Base-by-base conservation (phyloP, 2,888 invertebrate genomes). In the Xiphydria camelus region DNA sequence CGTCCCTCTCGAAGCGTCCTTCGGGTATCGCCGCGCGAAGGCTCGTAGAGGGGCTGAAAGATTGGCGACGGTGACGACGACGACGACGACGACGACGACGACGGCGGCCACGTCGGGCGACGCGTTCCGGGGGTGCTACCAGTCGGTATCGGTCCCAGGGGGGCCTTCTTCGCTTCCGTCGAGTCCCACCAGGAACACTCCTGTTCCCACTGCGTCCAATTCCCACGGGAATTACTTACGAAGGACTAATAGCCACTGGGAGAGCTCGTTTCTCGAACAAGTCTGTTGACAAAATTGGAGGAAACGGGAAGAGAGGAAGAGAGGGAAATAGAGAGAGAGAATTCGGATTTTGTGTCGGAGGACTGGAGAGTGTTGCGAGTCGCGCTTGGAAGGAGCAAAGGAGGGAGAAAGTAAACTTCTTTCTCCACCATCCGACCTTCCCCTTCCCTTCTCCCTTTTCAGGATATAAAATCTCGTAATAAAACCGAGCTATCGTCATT, bases 161-260 rank as follows among this genome's bases (percentile, higher is more conserved):
- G 70, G 70, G 65, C 66, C 64, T 65, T 68, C 59, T 54, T 54
- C 53, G 51, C 56, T 53, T 61, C 49, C 58, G 53, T 49, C 46
- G 49, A 54, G 66, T 63, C 66, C 64, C 66, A 59, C 41, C 49
- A 61, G 62, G 52, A 61, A 49, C 45, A 54, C 55, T 59, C 51
- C 56, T 47, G 52, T 50, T 48, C 53, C 56, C 41, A 49, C 49
- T 49, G 40, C 60, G 45, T 46, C 59, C 60, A 68, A 73, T 73
- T 73, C 73, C 73, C 73, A 70, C 70, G 73, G 73, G 73, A 73
- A 73, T 73, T 73, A 61, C 68, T 59, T 51, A 46, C 63, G 41
- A 61, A 66, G 61, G 71, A 73, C 64, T 70, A 69, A 73, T 73
- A 73, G 59, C 53, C 56, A 57, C n/a, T n/a, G n/a, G n/a, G n/a